Evolutionary conservation across 2,113 vertebrate genomes (phyloP).

Genomic region (Daboia siamensis): DNA sequence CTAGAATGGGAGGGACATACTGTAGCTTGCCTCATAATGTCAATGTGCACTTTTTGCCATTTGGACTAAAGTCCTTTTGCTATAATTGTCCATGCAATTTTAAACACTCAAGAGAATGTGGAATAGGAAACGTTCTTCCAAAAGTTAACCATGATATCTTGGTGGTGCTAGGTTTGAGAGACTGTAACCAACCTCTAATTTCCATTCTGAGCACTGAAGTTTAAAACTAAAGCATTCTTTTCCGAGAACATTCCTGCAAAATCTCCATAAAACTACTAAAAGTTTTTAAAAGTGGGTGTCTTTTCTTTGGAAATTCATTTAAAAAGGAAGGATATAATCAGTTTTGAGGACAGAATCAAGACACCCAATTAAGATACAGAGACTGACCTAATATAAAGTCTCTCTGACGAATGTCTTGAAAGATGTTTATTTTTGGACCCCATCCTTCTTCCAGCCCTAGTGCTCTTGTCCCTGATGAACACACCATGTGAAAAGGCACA

Average conservation of each 20-base stretch:
- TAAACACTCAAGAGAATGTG: background rate
- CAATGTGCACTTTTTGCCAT: background rate
- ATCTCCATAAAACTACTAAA: constrained; percentile 19
- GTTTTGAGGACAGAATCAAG: constrained; percentile 45
- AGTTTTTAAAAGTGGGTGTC: background rate
- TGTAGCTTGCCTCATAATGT: background rate
- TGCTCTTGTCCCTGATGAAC: constrained; percentile 69
- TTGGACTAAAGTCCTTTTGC: background rate
- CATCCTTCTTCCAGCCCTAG: constrained; percentile 54
- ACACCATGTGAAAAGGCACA: constrained; percentile 77
- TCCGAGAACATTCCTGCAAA: constrained; percentile 3
- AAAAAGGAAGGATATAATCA: background rate
- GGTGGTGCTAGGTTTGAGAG: background rate
- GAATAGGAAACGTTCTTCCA: background rate
- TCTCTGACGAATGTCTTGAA: constrained; percentile 37
- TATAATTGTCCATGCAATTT: too few relatives aligned
- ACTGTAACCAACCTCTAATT: background rate
- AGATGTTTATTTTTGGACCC: constrained; percentile 62
- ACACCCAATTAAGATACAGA: background rate
- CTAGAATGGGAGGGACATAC: background rate
- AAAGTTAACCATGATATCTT: background rate
- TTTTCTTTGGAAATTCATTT: constrained; percentile 28
- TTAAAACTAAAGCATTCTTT: constrained; percentile 39
- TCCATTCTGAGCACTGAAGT: background rate
- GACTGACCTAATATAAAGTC: constrained; percentile 7